Conservation (phyloP, 2,113 vertebrate genomes). For the Dicaeum eximium region DNA sequence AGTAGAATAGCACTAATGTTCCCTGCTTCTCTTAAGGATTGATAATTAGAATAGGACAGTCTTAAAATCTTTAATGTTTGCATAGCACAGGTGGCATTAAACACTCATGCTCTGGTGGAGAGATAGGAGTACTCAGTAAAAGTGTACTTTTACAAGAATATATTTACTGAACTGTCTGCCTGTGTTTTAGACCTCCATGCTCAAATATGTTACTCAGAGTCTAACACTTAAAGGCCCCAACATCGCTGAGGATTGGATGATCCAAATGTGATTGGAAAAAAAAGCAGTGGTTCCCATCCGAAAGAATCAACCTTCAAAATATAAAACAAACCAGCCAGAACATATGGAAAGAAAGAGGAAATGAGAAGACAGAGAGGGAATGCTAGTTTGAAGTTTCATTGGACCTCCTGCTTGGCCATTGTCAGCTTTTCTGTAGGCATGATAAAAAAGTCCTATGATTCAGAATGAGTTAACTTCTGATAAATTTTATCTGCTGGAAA, state of each 20-base stretch:
- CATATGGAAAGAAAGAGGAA: not conserved
- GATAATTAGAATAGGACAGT: not conserved
- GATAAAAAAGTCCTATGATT: not conserved
- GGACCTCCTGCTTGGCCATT: not conserved
- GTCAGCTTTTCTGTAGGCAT: not conserved
- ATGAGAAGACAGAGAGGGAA: not conserved
- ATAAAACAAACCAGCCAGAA: not conserved
- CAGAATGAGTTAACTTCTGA: not conserved
- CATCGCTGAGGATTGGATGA: not conserved
- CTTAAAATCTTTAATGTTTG: not conserved
- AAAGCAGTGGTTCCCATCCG: not conserved
- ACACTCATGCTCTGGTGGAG: not conserved
- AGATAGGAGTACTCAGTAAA: not conserved
- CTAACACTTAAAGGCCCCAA: not conserved
- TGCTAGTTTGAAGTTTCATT: not conserved
- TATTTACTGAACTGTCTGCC: not conserved
- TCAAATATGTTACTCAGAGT: not conserved
- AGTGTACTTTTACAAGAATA: not conserved
- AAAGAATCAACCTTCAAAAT: not conserved
- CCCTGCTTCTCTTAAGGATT: not conserved
- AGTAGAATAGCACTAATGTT: not conserved
- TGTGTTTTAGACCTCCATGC: not conserved
- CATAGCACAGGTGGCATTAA: not conserved
- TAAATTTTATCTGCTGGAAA: not conserved
- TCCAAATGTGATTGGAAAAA: not conserved